These are phyloP conservation scores for Ascaphus truei DNA, from an alignment of 2,113 vertebrate genomes.

Conservation along the genomic window DNA sequence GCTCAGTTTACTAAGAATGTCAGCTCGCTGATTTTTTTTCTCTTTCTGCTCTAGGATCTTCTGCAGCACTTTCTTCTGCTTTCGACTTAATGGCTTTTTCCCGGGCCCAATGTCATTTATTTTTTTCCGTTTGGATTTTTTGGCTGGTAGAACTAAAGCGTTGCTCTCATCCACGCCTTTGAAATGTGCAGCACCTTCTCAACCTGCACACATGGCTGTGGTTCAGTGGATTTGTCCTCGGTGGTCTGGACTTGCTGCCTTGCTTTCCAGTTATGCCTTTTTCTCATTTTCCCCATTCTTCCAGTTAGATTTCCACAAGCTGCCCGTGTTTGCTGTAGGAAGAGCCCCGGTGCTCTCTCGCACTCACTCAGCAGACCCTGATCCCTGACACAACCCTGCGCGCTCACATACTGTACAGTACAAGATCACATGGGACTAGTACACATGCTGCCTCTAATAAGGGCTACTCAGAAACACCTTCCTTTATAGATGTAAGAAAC, in stretches of 20 bases:
- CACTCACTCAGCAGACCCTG: no score
- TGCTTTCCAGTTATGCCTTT: conserved; percentile 81
- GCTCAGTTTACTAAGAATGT: conserved; percentile 78
- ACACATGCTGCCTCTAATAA: no score
- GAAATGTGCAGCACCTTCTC: conserved; percentile 62
- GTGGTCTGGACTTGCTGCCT: conserved; percentile 45
- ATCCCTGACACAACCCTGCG: no score
- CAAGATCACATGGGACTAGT: no score
- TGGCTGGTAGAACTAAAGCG: conserved; percentile 76
- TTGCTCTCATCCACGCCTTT: conserved; percentile 89
- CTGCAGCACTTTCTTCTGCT: conserved; percentile 79
- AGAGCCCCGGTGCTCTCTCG: no score
- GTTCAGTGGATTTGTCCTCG: conserved; percentile 16
- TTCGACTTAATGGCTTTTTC: conserved; percentile 82
- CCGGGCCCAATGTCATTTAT: conserved; percentile 10
- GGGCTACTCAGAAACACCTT: no score
- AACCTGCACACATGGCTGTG: conserved; percentile 48
- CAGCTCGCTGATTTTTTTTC: conserved; percentile 85
- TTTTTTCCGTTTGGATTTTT: conserved; percentile 68
- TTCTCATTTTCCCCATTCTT: conserved; percentile 76
- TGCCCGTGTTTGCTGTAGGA: no score
- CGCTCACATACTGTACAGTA: no score
- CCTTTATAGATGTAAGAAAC: no score
- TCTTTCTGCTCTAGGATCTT: conserved; percentile 87
- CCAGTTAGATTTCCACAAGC: background rate